Conservation (phyloP, 2,888 invertebrate species). For the Paralinhomoeus sp. region DNA sequence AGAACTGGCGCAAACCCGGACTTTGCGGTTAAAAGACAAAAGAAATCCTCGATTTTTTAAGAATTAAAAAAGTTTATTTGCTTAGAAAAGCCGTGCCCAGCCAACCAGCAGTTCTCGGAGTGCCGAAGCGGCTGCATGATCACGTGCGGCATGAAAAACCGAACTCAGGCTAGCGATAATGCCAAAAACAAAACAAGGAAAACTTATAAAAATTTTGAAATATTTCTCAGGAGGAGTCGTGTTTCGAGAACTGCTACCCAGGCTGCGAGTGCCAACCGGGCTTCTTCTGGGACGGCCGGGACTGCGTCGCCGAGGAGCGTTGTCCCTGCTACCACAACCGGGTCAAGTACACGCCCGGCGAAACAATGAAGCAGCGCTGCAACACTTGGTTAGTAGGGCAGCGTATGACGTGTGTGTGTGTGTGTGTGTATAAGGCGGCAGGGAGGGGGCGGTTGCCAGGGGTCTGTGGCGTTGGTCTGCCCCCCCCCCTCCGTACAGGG, state of each 20-base stretch:
- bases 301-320: conserved; percentile 43
- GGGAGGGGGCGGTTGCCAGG: no score
- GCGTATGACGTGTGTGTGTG: no score
- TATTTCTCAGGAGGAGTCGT: conserved; percentile 36
- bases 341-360: conserved; percentile 40
- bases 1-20: conserved; percentile 50
- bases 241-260: conserved; percentile 45
- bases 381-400: not conserved
- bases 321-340: conserved; percentile 81
- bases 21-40: conserved; percentile 42
- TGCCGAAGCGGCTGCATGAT: conserved; percentile 1
- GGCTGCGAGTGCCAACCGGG: conserved; percentile 4
- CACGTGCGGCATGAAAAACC: conserved; percentile 13
- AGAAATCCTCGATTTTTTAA: no score
- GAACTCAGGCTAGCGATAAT: conserved; percentile 7
- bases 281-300: conserved; percentile 7
- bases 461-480: no score
- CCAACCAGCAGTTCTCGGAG: conserved; percentile 2
- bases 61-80: no score
- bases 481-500: no score
- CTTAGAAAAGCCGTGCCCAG: conserved; percentile 1
- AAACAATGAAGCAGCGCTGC: not conserved
- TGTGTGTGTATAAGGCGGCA: no score
- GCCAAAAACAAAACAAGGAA: no score
- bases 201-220: no score